These are phyloP conservation scores for Enteromius radiatus DNA, from an alignment of 2,797 vertebrate genomes.

Conservation along the genomic window DNA sequence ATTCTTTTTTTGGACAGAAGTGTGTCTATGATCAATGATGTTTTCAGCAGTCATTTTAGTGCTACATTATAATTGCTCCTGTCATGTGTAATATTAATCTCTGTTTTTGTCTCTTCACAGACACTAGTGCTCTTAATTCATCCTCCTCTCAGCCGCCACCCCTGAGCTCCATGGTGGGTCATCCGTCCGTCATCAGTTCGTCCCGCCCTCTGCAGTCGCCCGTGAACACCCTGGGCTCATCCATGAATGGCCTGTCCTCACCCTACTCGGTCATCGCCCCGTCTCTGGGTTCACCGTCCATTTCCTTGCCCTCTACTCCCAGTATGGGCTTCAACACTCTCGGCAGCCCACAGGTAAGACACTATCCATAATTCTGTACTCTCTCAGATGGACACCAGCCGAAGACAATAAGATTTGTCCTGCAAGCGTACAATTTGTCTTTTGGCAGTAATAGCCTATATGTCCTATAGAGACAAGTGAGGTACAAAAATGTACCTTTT, in stretches of 20 bases:
- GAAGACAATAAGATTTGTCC: neutral
- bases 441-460: neutral
- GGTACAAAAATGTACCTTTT: neutral
- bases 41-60: neutral
- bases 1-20: neutral
- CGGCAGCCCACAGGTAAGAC: slow-evolving; percentile 84
- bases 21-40: neutral
- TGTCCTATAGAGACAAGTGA: neutral
- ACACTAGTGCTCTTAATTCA: slow-evolving; percentile 81
- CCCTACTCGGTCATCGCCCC: slow-evolving; percentile 89
- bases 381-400: neutral
- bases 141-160: slow-evolving; percentile 75
- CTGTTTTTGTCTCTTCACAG: slow-evolving; percentile 61
- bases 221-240: slow-evolving; percentile 79
- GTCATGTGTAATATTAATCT: slow-evolving; percentile 6
- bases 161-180: slow-evolving; percentile 82
- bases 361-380: slow-evolving; percentile 11
- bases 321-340: slow-evolving; percentile 84
- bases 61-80: neutral
- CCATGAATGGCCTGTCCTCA: slow-evolving; percentile 81
- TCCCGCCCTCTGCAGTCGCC: slow-evolving; percentile 79
- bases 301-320: slow-evolving; percentile 82
- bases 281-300: slow-evolving; percentile 82
- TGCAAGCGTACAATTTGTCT: neutral
- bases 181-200: slow-evolving; percentile 86